Conservation (phyloP, 1,140 invertebrate species). For the Drosophila ironensis region DNA sequence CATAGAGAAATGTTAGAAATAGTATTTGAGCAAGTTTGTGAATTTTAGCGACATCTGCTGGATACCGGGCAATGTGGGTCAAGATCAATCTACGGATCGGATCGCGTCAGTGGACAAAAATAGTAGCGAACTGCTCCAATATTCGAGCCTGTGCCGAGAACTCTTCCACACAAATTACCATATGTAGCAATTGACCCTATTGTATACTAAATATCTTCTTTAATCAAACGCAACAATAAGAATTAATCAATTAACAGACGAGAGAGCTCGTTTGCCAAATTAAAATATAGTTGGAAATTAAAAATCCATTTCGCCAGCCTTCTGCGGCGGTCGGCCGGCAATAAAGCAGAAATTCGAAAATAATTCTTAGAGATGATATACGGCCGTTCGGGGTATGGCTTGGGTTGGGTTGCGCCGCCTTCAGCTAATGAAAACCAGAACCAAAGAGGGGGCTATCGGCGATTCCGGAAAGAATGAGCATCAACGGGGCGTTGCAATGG, state of each 20-base stretch:
- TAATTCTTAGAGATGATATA: constrained; percentile 15
- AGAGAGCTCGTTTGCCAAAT: constrained; percentile 68
- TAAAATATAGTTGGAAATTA: constrained; percentile 78
- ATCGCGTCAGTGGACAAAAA: constrained; percentile 61
- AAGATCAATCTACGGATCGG: constrained; percentile 48
- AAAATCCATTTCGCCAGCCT: constrained; percentile 64
- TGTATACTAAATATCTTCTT: constrained; percentile 69
- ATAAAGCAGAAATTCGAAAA: constrained; percentile 15
- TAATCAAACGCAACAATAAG: constrained; percentile 71
- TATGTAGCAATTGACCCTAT: constrained; percentile 75
- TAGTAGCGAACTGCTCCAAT: constrained; percentile 29
- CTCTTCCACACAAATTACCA: constrained; percentile 62
- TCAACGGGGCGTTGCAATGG: constrained; percentile 28
- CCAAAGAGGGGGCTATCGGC: not conserved
- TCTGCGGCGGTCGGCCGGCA: constrained; percentile 10
- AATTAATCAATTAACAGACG: constrained; percentile 75
- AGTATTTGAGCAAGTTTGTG: too few species aligned
- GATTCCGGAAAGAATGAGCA: constrained; percentile 22
- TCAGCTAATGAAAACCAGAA: constrained; percentile 15
- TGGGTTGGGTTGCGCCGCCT: not conserved
- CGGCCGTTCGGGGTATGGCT: not conserved
- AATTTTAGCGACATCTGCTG: constrained; percentile 17
- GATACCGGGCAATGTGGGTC: constrained; percentile 29
- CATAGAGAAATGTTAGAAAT: not conserved
- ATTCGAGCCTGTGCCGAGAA: constrained; percentile 7